phyloP scores from a whole-genome alignment of 2,797 vertebrate species.

The Eremophila alpestris region DNA sequence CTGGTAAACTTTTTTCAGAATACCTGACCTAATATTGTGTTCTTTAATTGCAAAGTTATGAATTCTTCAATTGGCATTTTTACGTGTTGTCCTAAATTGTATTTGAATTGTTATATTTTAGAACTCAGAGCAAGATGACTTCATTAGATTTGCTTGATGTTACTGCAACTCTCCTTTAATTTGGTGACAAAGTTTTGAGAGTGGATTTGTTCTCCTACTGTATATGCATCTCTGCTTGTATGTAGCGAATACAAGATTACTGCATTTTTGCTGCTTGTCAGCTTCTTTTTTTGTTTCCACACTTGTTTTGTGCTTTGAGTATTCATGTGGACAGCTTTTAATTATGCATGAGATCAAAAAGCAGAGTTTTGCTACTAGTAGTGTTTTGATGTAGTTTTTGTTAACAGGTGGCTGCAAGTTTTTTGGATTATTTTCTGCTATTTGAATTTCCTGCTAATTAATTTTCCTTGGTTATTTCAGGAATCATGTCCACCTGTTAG shows the following conservation, averaged over 20 bases:
- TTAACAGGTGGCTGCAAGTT: neutral
- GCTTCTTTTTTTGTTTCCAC: neutral
- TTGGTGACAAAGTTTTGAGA: neutral
- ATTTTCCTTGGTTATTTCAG: neutral
- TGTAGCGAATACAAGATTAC: neutral
- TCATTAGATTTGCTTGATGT: neutral
- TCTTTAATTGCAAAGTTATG: neutral
- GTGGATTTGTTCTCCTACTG: neutral
- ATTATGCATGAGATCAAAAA: conserved; percentile 10
- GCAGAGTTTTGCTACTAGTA: neutral
- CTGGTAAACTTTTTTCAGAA: neutral
- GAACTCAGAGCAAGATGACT: neutral
- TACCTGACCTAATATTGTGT: neutral
- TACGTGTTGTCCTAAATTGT: neutral
- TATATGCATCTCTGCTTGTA: neutral
- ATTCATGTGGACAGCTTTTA: neutral
- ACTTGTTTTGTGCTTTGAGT: neutral
- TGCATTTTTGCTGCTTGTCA: neutral
- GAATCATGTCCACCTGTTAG: neutral
- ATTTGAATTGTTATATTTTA: neutral
- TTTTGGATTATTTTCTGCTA: neutral
- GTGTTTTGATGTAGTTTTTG: conserved; percentile 10
- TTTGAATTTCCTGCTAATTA: neutral
- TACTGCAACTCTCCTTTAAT: neutral
- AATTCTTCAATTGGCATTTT: neutral